Conservation (phyloP, 1,140 invertebrate species). For the Eupristina koningsbergeri region DNA sequence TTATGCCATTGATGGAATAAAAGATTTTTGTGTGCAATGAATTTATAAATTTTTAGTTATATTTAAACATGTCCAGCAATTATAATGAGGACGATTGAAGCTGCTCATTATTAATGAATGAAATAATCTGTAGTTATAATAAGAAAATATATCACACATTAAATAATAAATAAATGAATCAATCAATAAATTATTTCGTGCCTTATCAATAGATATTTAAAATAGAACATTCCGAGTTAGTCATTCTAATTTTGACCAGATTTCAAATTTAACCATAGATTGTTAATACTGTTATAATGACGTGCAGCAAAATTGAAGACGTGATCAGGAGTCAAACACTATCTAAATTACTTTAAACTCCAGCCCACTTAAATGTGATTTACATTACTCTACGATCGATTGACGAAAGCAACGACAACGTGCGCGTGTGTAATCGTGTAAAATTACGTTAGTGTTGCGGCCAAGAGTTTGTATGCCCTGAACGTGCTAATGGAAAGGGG, state of each 20-base stretch:
- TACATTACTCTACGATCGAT: background rate
- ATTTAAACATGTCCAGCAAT: too few species aligned
- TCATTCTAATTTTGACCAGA: background rate
- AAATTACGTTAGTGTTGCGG: background rate
- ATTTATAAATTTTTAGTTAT: too few species aligned
- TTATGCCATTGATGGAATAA: too few species aligned
- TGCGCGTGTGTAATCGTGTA: background rate
- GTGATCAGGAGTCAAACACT: background rate
- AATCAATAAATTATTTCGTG: too few species aligned
- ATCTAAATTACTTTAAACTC: constrained; percentile 9
- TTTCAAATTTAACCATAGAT: background rate
- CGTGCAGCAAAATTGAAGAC: background rate
- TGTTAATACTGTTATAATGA: background rate
- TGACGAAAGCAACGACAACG: background rate
- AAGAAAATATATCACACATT: too few species aligned
- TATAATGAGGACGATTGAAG: too few species aligned
- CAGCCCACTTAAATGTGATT: background rate
- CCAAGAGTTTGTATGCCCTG: background rate
- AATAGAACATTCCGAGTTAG: background rate
- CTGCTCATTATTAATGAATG: too few species aligned
- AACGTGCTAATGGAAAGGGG: constrained; percentile 53
- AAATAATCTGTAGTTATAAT: too few species aligned
- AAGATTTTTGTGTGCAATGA: too few species aligned
- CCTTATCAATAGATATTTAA: background rate
- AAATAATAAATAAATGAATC: too few species aligned